phyloP scores from a whole-genome alignment of 1,140 invertebrate species.

The Neodiprion virginianus region DNA sequence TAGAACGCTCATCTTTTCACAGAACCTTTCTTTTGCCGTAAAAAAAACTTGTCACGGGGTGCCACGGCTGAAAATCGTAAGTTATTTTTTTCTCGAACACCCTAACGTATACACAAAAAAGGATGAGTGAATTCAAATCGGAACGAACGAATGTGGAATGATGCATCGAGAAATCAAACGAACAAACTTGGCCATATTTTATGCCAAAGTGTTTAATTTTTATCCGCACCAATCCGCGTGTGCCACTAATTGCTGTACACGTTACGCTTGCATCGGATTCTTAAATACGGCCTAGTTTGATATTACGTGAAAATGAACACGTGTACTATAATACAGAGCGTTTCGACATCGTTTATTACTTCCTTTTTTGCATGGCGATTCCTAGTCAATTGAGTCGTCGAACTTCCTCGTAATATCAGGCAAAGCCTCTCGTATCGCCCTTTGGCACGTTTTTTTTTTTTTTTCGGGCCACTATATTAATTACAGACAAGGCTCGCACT shows the following conservation, averaged over 20 bases:
- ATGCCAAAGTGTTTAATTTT: too few relatives aligned
- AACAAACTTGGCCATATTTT: too few relatives aligned
- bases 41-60: too few relatives aligned
- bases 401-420: constrained; percentile 16
- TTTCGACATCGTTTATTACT: background rate
- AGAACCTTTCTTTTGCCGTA: too few relatives aligned
- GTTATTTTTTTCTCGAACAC: too few relatives aligned
- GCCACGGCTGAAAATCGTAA: too few relatives aligned
- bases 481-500: background rate
- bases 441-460: constrained; percentile 10
- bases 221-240: too few relatives aligned
- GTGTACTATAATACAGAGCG: background rate
- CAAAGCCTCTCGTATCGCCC: constrained; percentile 15
- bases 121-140: too few relatives aligned
- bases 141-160: too few relatives aligned
- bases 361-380: background rate
- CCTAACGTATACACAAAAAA: too few relatives aligned
- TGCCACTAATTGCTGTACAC: background rate
- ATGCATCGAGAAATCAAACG: too few relatives aligned
- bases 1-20: too few relatives aligned
- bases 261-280: background rate
- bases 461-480: background rate
- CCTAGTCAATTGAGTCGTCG: background rate
- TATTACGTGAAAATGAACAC: constrained; percentile 15
- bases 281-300: constrained; percentile 8